These are phyloP conservation scores for Axis porcinus DNA, from an alignment of 2,113 vertebrate genomes.

Conservation along the genomic window DNA sequence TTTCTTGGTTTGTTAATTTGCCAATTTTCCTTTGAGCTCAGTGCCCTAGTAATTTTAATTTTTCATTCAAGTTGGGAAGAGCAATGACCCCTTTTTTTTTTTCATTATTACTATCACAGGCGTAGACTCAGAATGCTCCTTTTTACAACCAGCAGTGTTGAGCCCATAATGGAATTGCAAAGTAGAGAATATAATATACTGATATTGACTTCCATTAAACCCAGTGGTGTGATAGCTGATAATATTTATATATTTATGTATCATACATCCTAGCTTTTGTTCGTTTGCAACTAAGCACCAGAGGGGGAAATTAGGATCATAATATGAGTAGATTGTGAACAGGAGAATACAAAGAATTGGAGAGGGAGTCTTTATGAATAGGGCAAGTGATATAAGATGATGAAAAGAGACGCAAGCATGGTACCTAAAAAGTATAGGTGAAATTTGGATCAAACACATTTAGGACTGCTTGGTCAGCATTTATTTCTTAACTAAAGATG, in stretches of 20 bases:
- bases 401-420: not conserved
- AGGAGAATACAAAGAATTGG: slow-evolving; percentile 14
- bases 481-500: slow-evolving; percentile 45
- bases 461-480: slow-evolving; percentile 11
- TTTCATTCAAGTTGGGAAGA: slow-evolving; percentile 79
- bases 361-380: not conserved
- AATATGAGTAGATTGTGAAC: slow-evolving; percentile 42
- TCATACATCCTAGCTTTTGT: slow-evolving; percentile 45
- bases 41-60: slow-evolving; percentile 81
- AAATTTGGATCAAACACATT: slow-evolving; percentile 41
- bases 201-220: slow-evolving; percentile 78
- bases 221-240: slow-evolving; percentile 65
- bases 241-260: slow-evolving; percentile 64
- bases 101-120: slow-evolving; percentile 72
- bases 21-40: slow-evolving; percentile 82
- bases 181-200: slow-evolving; percentile 76
- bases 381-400: not conserved
- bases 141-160: slow-evolving; percentile 75
- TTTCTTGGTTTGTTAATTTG: slow-evolving; percentile 83
- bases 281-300: slow-evolving; percentile 61
- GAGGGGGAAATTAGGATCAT: slow-evolving; percentile 62
- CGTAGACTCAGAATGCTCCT: slow-evolving; percentile 73
- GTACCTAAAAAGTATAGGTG: slow-evolving; percentile 17
- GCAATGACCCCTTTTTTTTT: slow-evolving; percentile 74
- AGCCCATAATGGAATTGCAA: slow-evolving; percentile 79